These are phyloP conservation scores for Porites divaricata DNA, from an alignment of 92 coral and sea anemone species.

Conservation along the genomic window DNA sequence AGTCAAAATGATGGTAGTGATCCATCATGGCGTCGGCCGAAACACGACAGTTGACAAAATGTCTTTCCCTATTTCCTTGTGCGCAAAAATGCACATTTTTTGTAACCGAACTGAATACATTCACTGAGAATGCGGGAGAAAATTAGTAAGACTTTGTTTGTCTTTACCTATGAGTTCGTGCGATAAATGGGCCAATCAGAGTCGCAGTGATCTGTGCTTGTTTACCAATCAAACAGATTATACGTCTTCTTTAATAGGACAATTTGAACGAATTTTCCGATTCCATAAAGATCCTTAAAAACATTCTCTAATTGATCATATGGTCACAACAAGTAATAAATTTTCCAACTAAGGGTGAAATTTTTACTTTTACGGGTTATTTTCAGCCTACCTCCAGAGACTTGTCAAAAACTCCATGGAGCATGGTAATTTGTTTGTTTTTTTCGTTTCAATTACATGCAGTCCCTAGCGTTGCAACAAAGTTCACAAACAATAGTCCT, in stretches of 20 bases:
- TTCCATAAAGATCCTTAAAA: neutral
- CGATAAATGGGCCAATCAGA: neutral
- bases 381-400: too few species aligned
- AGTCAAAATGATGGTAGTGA: neutral
- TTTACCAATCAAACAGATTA: neutral
- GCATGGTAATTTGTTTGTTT: too few species aligned
- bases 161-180: neutral
- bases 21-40: neutral
- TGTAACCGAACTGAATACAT: neutral
- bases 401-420: too few species aligned
- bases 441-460: too few species aligned
- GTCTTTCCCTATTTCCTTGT: neutral
- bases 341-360: too few species aligned
- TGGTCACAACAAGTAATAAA: neutral
- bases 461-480: too few species aligned
- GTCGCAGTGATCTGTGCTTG: neutral
- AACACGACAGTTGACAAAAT: neutral
- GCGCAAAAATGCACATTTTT: neutral
- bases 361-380: too few species aligned
- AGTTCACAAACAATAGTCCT: too few species aligned
- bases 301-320: neutral
- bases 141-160: neutral
- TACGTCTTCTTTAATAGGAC: constrained; percentile 31
- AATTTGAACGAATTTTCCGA: constrained; percentile 6
- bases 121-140: neutral